phyloP scores from a whole-genome alignment of 2,888 invertebrate species.

The Zygogramma bicolorata region DNA sequence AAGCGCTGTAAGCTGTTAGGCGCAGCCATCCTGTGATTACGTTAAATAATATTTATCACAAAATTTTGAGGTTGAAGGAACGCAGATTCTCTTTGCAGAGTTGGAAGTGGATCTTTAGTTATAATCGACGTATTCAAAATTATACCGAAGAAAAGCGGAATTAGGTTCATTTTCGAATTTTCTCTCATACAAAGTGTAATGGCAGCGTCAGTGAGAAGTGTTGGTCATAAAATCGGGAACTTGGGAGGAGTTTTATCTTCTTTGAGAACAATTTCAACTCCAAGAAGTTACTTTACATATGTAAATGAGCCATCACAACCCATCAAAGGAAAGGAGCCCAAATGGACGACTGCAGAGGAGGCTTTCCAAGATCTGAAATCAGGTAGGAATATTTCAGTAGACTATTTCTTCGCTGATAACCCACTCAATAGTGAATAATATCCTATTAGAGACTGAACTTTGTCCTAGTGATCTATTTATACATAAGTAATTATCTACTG shows the following conservation, averaged over 20 bases:
- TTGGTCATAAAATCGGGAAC: slow-evolving; percentile 51
- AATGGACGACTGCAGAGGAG: slow-evolving; percentile 79
- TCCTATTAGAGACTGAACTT: background rate
- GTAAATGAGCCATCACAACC: slow-evolving; percentile 86
- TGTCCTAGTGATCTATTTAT: background rate
- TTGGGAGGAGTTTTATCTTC: slow-evolving; percentile 54
- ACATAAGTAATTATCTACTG: background rate
- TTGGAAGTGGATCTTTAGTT: background rate
- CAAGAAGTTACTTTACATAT: slow-evolving; percentile 80
- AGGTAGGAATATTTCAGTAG: slow-evolving; percentile 74
- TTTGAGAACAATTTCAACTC: slow-evolving; percentile 54
- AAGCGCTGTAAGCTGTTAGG: too few species aligned
- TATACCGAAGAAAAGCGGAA: background rate
- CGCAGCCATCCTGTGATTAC: too few species aligned
- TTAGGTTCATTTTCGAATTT: background rate
- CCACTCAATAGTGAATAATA: too few species aligned
- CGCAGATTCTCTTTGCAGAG: background rate
- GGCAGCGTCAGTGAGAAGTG: slow-evolving; percentile 57
- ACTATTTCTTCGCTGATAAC: too few species aligned
- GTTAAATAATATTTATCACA: background rate
- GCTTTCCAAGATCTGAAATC: slow-evolving; percentile 86
- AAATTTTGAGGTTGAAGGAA: background rate
- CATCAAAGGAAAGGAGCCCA: slow-evolving; percentile 78
- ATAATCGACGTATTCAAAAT: background rate
- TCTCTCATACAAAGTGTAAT: slow-evolving; percentile 40